Conservation (phyloP, 2,888 invertebrate genomes). For the Andrena minutula region DNA sequence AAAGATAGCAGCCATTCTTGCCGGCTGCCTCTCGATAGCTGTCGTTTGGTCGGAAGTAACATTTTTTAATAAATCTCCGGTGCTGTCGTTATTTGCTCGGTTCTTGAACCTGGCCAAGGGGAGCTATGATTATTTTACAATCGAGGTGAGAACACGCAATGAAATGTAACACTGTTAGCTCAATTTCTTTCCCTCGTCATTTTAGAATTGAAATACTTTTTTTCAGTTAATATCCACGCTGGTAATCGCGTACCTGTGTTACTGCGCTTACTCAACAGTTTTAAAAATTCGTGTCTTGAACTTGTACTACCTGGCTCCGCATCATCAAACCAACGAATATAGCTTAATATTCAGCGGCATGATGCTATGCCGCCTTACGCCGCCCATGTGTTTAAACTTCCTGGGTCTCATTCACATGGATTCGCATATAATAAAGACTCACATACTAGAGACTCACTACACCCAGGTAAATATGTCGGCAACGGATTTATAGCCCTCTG, state of each 20-base stretch:
- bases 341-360: slow-evolving; percentile 99
- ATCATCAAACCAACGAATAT: slow-evolving; percentile 99
- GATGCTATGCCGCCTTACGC: slow-evolving; percentile 98
- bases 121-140: slow-evolving; percentile 96
- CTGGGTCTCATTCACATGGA: slow-evolving; percentile 99
- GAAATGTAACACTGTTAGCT: neutral
- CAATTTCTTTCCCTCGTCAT: neutral
- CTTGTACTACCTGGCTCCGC: slow-evolving; percentile 98
- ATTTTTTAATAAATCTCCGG: slow-evolving; percentile 96
- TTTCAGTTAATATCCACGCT: slow-evolving; percentile 94
- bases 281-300: slow-evolving; percentile 98
- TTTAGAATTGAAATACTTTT: slow-evolving; percentile 32
- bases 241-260: slow-evolving; percentile 97
- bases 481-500: neutral
- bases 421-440: slow-evolving; percentile 94
- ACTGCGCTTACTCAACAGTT: slow-evolving; percentile 99
- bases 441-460: slow-evolving; percentile 95
- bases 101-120: slow-evolving; percentile 93
- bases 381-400: slow-evolving; percentile 99
- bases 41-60: slow-evolving; percentile 99
- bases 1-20: slow-evolving; percentile 90
- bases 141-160: slow-evolving; percentile 90
- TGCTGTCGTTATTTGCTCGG: slow-evolving; percentile 98
- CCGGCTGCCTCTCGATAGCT: slow-evolving; percentile 92
- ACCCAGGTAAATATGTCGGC: slow-evolving; percentile 90